A percentile compares a stretch with the other conserved stretches of the same genome.
These are phyloP conservation scores for Drosophila tani DNA, from an alignment of 1,140 invertebrate genomes.

Conservation along the genomic window DNA sequence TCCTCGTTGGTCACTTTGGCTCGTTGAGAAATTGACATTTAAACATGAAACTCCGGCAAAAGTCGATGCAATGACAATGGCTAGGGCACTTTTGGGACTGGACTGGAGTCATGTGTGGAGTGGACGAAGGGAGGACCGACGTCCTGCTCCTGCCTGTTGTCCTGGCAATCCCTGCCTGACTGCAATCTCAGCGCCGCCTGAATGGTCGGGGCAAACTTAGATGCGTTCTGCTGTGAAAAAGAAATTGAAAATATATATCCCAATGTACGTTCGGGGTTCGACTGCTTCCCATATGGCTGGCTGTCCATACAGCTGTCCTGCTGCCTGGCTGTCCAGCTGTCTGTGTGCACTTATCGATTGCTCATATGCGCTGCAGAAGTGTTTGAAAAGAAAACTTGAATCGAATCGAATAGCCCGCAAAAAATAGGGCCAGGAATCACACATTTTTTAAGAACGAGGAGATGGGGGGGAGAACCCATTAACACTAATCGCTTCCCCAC, in stretches of 20 bases:
- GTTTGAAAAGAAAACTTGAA: conserved; percentile 67
- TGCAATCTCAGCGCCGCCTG: conserved; percentile 76
- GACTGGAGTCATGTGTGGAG: neutral
- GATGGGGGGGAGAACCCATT: conserved; percentile 62
- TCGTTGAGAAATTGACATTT: conserved; percentile 81
- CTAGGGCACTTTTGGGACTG: conserved; percentile 66
- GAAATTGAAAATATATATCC: conserved; percentile 78
- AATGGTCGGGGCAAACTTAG: conserved; percentile 64
- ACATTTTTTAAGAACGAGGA: conserved; percentile 59
- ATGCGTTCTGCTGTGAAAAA: conserved; percentile 71
- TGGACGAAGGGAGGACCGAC: neutral
- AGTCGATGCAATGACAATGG: conserved; percentile 70
- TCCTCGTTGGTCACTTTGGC: conserved; percentile 71
- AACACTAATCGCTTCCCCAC: conserved; percentile 83
- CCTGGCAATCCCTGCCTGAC: conserved; percentile 56
- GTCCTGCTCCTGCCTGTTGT: conserved; percentile 21
- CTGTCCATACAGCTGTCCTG: conserved; percentile 72
- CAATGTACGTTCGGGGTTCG: conserved; percentile 49
- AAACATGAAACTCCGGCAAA: conserved; percentile 80
- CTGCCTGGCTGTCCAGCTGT: conserved; percentile 23
- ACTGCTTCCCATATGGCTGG: conserved; percentile 73
- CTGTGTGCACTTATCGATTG: conserved; percentile 78
- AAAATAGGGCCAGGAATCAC: conserved; percentile 73
- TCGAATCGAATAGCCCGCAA: conserved; percentile 68
- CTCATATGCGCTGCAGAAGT: conserved; percentile 67